Conservation (phyloP, 2,113 vertebrate species). For the Dicentrarchus labrax region DNA sequence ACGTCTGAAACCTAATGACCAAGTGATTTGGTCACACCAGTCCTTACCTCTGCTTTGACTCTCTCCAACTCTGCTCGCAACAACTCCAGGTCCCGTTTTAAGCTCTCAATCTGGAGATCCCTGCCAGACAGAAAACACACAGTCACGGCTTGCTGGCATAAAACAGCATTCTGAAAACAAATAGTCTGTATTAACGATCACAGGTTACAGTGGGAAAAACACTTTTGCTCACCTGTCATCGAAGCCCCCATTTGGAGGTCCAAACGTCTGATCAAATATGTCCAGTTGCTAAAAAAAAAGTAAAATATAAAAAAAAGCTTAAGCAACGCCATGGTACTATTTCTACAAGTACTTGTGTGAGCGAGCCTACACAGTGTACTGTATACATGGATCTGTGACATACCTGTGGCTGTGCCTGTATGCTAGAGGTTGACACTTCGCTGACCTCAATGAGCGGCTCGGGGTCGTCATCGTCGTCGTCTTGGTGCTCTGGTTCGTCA, state of each 20-base stretch:
- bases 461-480: slow-evolving; percentile 91
- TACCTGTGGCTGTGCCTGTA: slow-evolving; percentile 79
- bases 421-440: slow-evolving; percentile 68
- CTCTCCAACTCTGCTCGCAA: slow-evolving; percentile 91
- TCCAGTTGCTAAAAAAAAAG: slow-evolving; percentile 81
- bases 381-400: neutral
- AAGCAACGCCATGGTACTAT: neutral
- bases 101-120: slow-evolving; percentile 91
- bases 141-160: slow-evolving; percentile 6
- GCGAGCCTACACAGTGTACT: neutral
- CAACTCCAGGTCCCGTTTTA: slow-evolving; percentile 90
- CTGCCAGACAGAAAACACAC: slow-evolving; percentile 74
- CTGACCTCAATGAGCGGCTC: slow-evolving; percentile 94
- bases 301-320: neutral
- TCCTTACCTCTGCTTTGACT: slow-evolving; percentile 91
- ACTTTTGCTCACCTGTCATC: slow-evolving; percentile 87
- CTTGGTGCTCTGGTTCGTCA: slow-evolving; percentile 86
- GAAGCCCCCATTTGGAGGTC: slow-evolving; percentile 91
- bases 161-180: neutral
- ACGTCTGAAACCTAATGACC: neutral
- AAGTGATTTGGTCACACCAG: neutral
- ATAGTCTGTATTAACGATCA: neutral
- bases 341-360: neutral
- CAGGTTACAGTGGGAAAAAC: neutral
- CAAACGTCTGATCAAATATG: slow-evolving; percentile 94